Evolutionary conservation across 1,140 invertebrate genomes (phyloP).

Genomic region (Antheraea mylitta): DNA sequence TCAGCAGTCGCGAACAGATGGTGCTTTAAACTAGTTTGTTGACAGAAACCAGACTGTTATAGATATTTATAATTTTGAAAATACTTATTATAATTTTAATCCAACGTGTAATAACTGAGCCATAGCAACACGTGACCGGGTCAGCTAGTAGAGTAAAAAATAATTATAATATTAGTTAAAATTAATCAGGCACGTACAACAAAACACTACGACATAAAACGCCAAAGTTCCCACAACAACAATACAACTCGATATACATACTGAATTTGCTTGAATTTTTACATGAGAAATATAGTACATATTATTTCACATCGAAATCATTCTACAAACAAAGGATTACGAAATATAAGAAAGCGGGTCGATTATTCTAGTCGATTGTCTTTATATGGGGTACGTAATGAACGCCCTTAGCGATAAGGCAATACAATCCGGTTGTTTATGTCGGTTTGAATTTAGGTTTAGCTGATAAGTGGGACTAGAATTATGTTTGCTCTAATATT

Average conservation of each 20-base stretch:
- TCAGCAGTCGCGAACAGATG: too few species aligned
- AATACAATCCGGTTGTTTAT: neutral
- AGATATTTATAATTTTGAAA: too few species aligned
- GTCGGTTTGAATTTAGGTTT: neutral
- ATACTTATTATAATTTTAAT: too few species aligned
- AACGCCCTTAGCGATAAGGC: neutral
- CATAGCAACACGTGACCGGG: too few species aligned
- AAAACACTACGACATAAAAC: neutral
- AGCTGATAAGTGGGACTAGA: neutral
- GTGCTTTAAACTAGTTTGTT: too few species aligned
- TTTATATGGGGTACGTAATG: neutral
- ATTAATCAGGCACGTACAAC: neutral
- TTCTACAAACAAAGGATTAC: neutral
- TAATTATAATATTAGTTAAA: too few species aligned
- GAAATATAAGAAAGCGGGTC: neutral
- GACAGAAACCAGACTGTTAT: too few species aligned
- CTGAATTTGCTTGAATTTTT: neutral
- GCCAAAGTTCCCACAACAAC: neutral
- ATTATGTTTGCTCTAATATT: neutral
- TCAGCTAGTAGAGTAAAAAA: too few species aligned
- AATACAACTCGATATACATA: neutral
- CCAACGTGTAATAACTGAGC: too few species aligned
- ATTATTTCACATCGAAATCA: constrained; percentile 1
- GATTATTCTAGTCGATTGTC: neutral
- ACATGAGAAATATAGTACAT: neutral